Evolutionary conservation across 2,797 vertebrate genomes (phyloP), one percentile per base, ranked within the genome.

Genomic region (Leptodactylus fallax): DNA sequence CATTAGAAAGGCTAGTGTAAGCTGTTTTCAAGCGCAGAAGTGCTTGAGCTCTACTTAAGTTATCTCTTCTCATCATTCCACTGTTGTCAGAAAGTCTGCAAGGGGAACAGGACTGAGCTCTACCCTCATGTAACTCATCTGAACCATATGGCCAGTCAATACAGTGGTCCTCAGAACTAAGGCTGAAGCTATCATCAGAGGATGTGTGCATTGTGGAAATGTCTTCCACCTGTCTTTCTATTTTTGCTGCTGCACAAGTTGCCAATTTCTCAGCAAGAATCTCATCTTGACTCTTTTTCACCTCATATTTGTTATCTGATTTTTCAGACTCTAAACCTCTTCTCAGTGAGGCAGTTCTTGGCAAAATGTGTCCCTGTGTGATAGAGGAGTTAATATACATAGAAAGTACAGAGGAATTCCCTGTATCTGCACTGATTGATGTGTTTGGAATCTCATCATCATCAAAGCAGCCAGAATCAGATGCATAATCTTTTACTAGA

Each of bases 121-220:
- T 94, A 0, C 95, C 96, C 92, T 99, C 97, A 0, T 96, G 96
- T 2, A 93, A 93, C 81, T 97, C 97, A 89, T 97, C 95, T 17
- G 95, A 90, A 51, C 96, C 96, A 4, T 95, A 97, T 0, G 96
- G 97, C 93, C 96, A 99, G 88, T 99, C 98, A 47, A 97, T 95
- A 89, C 98, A 95, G 65, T 97, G 98, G 81, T 99, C 98, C 90
- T 99, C 98, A 0, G 98, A 99, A 92, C 97, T 99, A 25, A 99
- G 96, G 91, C 98, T 99, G 91, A 99, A 97, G 91, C 98, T 99
- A 92, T 99, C 98, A 0, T 99, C 98, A 0, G 98, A 99, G 0
- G 98, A 99, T 0, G 98, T 99, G 87, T 99, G 97, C 95, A 99
- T 96, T 90, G 97, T 97, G 0, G 95, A 94, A 91, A 99, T 98